Percentiles rank a stretch among this genome's conserved stretches.
Evolutionary conservation across 2,113 vertebrate species (phyloP).

Genomic region (Nerophis lumbriciformis): DNA sequence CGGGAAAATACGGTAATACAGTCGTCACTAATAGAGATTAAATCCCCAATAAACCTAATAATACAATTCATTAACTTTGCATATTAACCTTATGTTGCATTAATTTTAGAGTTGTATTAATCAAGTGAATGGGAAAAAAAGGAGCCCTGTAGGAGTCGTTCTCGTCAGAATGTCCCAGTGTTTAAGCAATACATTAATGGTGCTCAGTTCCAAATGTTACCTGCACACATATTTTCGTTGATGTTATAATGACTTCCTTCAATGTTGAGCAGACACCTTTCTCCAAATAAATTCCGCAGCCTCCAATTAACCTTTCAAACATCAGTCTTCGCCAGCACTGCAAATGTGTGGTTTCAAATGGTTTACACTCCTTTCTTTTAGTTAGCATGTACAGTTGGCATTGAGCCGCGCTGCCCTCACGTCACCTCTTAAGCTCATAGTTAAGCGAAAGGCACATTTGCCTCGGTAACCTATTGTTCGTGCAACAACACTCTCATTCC

Average conservation of each 20-base stretch:
- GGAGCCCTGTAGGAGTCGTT: no score
- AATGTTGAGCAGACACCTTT: conserved; percentile 20
- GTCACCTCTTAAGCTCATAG: conserved; percentile 58
- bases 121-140: no score
- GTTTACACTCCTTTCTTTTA: conserved; percentile 3
- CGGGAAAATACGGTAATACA: no score
- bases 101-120: no score
- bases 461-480: conserved; percentile 55
- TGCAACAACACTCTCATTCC: conserved; percentile 33
- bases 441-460: conserved; percentile 44
- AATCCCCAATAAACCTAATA: no score
- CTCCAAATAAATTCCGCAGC: conserved; percentile 21
- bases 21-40: no score
- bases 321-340: conserved; percentile 11
- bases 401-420: conserved; percentile 40
- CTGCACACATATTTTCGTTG: conserved; percentile 16
- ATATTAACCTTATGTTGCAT: no score
- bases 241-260: conserved; percentile 30
- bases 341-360: conserved; percentile 24
- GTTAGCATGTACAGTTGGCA: conserved; percentile 45
- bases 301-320: conserved; percentile 34
- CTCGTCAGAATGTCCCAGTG: conserved; percentile 61
- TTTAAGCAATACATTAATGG: conserved; percentile 62
- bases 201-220: conserved; percentile 41
- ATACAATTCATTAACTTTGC: no score